Base-by-base conservation (phyloP, 2,888 invertebrate species). In the Deilephila elpenor region DNA sequence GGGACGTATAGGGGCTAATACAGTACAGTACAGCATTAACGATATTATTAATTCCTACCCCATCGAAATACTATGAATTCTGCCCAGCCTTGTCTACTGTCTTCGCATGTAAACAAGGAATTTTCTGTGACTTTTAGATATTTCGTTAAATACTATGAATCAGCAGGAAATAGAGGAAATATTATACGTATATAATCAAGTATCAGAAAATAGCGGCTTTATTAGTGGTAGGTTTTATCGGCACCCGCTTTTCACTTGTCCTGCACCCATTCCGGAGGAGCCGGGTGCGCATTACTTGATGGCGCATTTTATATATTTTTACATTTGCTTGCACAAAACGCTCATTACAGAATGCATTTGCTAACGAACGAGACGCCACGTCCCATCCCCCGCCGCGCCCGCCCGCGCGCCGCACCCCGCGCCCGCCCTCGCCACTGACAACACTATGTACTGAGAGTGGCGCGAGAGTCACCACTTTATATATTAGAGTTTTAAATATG, bases 311-410 rank as follows among this genome's bases (percentile, higher is more conserved):
- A 72, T 72, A 72, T 72, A 73, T 92, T 89, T 91, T 88, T 88
- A 87, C 88, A 89, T 89, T 90, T 86, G 85, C 75, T 74, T 85
- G 84, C 85, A 86, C 84, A 91, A 91, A 91, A 89, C 91, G 88
- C 87, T 93, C 92, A 91, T 93, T 92, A 93, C 81, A 83, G 82
- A 84, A 91, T 87, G 92, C 92, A 91, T 91, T 92, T 91, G 87
- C 91, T 93, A 93, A 93, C 91, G 93, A 93, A 91, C 84, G 86
- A 85, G 89, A 80, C 78, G 79, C 34, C 37, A 14, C 20, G 44
- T 44, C 25, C 25, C 25, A 17, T 17, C 32, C 61, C 19, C 34
- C 32, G 32, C 7, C 32, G 17, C 44, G 14, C 44, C 5, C 59
- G 29, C 25, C 2, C 60, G 29, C 25, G 11, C 60, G 4, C 20